phyloP scores from a whole-genome alignment of 2,797 vertebrate genomes.

The Paratrypauchen microcephalus region DNA sequence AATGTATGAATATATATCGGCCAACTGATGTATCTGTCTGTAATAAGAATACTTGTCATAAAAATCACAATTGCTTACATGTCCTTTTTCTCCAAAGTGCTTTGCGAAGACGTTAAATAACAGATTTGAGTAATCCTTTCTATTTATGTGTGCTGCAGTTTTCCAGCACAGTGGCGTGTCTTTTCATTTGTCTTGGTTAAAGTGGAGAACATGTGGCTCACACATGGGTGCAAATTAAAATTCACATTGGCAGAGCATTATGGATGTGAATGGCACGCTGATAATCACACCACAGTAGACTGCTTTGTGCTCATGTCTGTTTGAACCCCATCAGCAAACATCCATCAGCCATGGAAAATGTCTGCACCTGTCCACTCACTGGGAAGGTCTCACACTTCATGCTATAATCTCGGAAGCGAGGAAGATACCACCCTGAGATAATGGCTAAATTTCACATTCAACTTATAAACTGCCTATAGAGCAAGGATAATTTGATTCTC shows the following conservation, averaged over 20 bases:
- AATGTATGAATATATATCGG: no score
- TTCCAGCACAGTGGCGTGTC: not conserved
- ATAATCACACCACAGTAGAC: constrained; percentile 22
- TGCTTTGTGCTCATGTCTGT: constrained; percentile 21
- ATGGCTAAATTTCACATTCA: not conserved
- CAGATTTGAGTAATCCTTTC: not conserved
- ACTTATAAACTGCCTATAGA: not conserved
- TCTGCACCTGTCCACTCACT: constrained; percentile 20
- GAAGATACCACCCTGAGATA: constrained; percentile 7
- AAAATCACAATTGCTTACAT: not conserved
- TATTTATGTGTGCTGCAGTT: not conserved
- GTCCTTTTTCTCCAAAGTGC: not conserved
- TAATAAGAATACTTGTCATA: not conserved
- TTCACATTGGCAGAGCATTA: constrained; percentile 30
- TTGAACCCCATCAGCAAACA: constrained; percentile 40
- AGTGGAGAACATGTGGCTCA: constrained; percentile 34
- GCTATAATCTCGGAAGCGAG: not conserved
- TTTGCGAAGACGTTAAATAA: not conserved
- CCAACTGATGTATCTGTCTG: no score
- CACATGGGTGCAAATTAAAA: constrained; percentile 45
- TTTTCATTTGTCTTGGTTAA: constrained; percentile 28
- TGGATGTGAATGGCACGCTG: constrained; percentile 21
- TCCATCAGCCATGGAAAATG: constrained; percentile 35
- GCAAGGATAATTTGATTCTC: not conserved
- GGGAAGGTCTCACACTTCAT: constrained; percentile 10